These are phyloP conservation scores for Plutella xylostella DNA, from an alignment of 2,888 invertebrate genomes.

Conservation along the genomic window DNA sequence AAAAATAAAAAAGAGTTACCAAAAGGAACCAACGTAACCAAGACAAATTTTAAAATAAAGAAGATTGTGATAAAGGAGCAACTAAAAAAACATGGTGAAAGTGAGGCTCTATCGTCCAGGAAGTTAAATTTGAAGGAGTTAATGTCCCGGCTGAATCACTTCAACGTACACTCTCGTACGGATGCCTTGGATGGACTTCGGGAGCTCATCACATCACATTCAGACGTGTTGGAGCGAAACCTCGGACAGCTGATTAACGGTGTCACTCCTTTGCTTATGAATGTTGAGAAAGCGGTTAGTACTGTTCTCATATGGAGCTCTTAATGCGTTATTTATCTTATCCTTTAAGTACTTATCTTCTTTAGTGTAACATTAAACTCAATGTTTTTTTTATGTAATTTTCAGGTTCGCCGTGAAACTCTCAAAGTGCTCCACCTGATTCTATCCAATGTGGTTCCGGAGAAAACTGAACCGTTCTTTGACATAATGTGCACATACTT, in stretches of 20 bases:
- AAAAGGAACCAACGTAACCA: conserved; percentile 90
- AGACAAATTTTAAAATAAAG: conserved; percentile 89
- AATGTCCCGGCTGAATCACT: conserved; percentile 77
- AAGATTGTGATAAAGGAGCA: conserved; percentile 88
- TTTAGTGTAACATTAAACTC: neutral
- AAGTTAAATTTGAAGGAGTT: conserved; percentile 81
- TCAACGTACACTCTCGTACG: conserved; percentile 76
- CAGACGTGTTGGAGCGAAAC: conserved; percentile 60
- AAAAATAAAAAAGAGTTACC: conserved; percentile 83
- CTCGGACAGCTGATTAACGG: conserved; percentile 77
- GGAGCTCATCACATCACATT: conserved; percentile 53
- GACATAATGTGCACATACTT: conserved; percentile 82
- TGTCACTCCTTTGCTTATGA: conserved; percentile 76
- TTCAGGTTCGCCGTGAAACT: conserved; percentile 66
- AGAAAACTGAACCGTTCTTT: conserved; percentile 78
- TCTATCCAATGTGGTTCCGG: conserved; percentile 41
- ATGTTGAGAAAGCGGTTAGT: conserved; percentile 74
- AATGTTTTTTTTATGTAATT: conserved; percentile 12
- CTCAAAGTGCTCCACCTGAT: conserved; percentile 67
- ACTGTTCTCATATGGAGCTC: neutral
- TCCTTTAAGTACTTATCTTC: neutral
- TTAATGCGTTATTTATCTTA: neutral
- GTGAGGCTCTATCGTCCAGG: conserved; percentile 72
- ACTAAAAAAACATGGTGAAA: conserved; percentile 62
- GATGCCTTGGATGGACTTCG: conserved; percentile 74